Percentiles rank a stretch among this genome's conserved stretches.
Evolutionary conservation across 2,888 invertebrate species (phyloP).

Genomic region (Dilophus febrilis): DNA sequence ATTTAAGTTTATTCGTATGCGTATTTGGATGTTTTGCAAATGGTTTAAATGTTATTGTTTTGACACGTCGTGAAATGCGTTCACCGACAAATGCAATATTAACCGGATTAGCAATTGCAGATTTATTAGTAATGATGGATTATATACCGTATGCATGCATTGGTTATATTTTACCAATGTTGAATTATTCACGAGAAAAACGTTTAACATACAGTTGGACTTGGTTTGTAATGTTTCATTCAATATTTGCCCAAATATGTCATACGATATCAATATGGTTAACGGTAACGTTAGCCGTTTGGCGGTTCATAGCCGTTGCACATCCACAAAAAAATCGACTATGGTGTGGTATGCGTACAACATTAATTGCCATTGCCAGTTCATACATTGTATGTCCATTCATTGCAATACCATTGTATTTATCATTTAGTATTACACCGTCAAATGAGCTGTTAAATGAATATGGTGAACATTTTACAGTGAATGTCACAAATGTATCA

Average conservation of each 20-base stretch:
- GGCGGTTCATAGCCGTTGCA: slow-evolving; percentile 77
- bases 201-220: slow-evolving; percentile 57
- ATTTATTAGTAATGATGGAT: slow-evolving; percentile 85
- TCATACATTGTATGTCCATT: slow-evolving; percentile 71
- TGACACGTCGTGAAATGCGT: slow-evolving; percentile 77
- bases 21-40: slow-evolving; percentile 81
- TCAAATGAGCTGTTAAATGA: slow-evolving; percentile 32
- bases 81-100: slow-evolving; percentile 85
- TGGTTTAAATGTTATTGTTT: slow-evolving; percentile 77
- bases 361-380: slow-evolving; percentile 53
- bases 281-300: slow-evolving; percentile 81
- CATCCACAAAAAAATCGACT: slow-evolving; percentile 62
- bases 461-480: slow-evolving; percentile 26
- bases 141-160: slow-evolving; percentile 82
- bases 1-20: slow-evolving; percentile 71
- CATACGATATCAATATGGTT: slow-evolving; percentile 87
- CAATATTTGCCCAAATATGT: slow-evolving; percentile 72
- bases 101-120: slow-evolving; percentile 78
- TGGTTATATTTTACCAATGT: slow-evolving; percentile 44
- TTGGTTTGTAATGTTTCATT: slow-evolving; percentile 75
- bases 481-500: slow-evolving; percentile 17
- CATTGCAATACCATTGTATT: slow-evolving; percentile 67
- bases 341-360: slow-evolving; percentile 68
- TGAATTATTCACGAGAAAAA: slow-evolving; percentile 31
- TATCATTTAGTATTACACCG: slow-evolving; percentile 55